phyloP scores from a whole-genome alignment of 1,140 invertebrate species.

The Drosophila tani region DNA sequence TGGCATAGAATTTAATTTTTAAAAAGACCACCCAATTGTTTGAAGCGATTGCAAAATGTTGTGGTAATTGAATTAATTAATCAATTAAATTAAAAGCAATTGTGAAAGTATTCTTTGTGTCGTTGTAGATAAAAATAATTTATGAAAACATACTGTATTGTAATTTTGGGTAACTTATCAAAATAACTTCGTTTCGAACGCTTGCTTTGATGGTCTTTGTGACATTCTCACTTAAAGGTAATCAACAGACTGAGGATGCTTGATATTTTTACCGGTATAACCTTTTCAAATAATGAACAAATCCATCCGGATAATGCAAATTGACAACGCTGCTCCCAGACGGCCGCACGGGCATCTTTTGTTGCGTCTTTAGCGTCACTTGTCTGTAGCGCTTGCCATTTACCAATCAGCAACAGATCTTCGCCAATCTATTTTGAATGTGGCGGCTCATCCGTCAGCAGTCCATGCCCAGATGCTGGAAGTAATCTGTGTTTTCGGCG shows the following conservation, averaged over 20 bases:
- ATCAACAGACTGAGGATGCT: neutral
- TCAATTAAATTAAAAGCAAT: too few relatives aligned
- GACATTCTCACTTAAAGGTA: too few relatives aligned
- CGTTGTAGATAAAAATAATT: too few relatives aligned
- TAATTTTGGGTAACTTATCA: too few relatives aligned
- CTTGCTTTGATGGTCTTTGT: too few relatives aligned
- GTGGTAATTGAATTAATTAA: too few relatives aligned
- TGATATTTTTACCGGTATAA: neutral
- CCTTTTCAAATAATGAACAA: neutral
- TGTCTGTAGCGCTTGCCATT: conserved; percentile 45
- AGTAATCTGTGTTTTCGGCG: conserved; percentile 13
- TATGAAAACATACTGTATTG: too few relatives aligned
- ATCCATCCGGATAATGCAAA: neutral
- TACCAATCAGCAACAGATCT: conserved; percentile 69
- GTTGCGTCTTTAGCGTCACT: conserved; percentile 29
- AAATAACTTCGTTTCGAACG: neutral
- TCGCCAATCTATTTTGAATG: conserved; percentile 73
- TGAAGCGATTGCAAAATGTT: neutral
- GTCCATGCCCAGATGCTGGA: conserved; percentile 38
- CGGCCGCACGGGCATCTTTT: conserved; percentile 26
- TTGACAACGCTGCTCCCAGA: neutral
- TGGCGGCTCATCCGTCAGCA: conserved; percentile 65
- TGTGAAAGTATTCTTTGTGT: too few relatives aligned
- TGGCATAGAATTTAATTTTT: conserved; percentile 27
- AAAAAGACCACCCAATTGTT: neutral